Evolutionary conservation across 2,113 vertebrate species (phyloP), one percentile per base, ranked within the genome.

Genomic region (Tragulus kanchil): DNA sequence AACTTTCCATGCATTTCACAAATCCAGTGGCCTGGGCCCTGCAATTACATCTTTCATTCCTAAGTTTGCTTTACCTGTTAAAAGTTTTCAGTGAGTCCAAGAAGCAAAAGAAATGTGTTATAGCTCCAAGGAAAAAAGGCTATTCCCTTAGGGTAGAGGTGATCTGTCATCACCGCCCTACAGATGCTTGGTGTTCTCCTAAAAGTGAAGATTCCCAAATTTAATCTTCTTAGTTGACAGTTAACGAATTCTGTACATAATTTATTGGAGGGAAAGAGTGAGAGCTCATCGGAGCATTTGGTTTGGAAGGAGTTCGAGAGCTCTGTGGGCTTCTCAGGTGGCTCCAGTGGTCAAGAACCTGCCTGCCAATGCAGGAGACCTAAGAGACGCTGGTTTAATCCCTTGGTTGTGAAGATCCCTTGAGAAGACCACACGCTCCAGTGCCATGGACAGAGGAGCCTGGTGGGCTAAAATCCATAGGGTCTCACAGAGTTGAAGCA

Each of bases 1-100:
- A 99, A 98, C 98, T 98, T 98, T 96, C 97, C 96, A 97, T 98
- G 98, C 98, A 99, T 98, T 99, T n/a, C 98, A 99, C 98, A 98
- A 99, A 99, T 98, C 98, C 96, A 75, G 95, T 97, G 98, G n/a
- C 87, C 95, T 98, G 97, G 96, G 96, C 98, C 98, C 97, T 98
- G 98, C 97, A 99, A 98, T 96, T 95, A 98, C 94, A 98, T 96
- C 95, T 98, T 98, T 98, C 69, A 89, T 98, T 98, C 97, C 98
- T 99, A 98, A 97, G 93, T 75, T 82, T 26, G 91, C 92, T 90
- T 98, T 97, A 98, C 98, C 97, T 98, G 91, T 97, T 97, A 98
- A 97, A 98, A n/a, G 92, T 98, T 98, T 98, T 98, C 97, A 97
- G 95, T 98, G 97, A 98, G 98, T 98, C 97, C 98, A 89, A 98